These are phyloP conservation scores for Drosophila kikkawai DNA, from an alignment of 1,140 invertebrate genomes.

Conservation along the genomic window DNA sequence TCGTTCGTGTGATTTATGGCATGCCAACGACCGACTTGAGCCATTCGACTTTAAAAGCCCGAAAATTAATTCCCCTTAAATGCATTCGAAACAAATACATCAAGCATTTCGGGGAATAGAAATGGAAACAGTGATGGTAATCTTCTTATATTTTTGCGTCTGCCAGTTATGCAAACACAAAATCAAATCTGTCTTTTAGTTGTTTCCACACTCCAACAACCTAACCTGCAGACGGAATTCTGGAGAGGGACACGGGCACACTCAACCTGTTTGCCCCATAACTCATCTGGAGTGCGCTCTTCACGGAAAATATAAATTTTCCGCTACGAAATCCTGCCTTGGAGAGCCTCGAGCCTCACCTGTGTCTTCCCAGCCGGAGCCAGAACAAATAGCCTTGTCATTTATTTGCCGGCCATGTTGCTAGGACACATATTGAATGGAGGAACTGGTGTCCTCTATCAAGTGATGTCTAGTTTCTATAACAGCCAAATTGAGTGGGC, in stretches of 20 bases:
- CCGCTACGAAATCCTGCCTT: constrained; percentile 34
- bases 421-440: constrained; percentile 73
- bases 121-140: constrained; percentile 11
- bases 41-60: constrained; percentile 6
- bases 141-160: constrained; percentile 29
- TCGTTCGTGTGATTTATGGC: constrained; percentile 28
- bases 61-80: constrained; percentile 17
- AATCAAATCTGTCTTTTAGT: constrained; percentile 36
- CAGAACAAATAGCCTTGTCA: constrained; percentile 68
- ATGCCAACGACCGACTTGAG: constrained; percentile 4
- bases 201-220: constrained; percentile 14
- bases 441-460: constrained; percentile 35
- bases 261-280: constrained; percentile 41
- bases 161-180: constrained; percentile 32
- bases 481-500: constrained; percentile 61
- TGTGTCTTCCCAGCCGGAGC: constrained; percentile 23
- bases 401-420: constrained; percentile 62
- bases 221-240: constrained; percentile 11
- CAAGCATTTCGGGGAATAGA: neutral
- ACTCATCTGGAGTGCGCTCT: constrained; percentile 46
- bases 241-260: neutral
- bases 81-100: neutral
- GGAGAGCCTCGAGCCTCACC: constrained; percentile 36
- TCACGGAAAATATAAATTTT: constrained; percentile 51
- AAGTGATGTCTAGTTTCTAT: constrained; percentile 62